Evolutionary conservation across 1,140 invertebrate species (phyloP), one percentile per base, ranked within the genome.

Genomic region (Drosophila pallidifrons): DNA sequence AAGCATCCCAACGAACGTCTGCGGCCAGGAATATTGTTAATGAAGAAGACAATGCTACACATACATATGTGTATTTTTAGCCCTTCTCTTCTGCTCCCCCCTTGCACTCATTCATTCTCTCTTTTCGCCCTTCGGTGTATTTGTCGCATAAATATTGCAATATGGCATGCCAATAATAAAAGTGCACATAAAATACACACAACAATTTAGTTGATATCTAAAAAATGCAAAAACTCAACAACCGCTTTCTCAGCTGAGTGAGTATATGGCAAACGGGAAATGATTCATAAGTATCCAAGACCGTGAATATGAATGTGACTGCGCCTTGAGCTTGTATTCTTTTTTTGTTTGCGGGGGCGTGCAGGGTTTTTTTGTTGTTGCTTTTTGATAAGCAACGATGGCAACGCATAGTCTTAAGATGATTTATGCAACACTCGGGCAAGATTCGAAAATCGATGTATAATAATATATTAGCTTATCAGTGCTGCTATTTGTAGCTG

Each of bases 1-100:
- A 88, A 63, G 75, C 68, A 3, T 38, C 38, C 5, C 66, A 54
- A 32, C 60, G 32, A 43, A 35, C 61, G 43, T 28, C 59, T 15
- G 10, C 20, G 67, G 25, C 73, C 67, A 70, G 68, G 51, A 75
- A 47, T 51, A 61, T 58, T 75, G 72, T 70, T 75, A 75, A 75
- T 70, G 72, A 75, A 75, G 66, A 75, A 75, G 57, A 75, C 72
- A 75, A 75, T 32, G 49, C 47, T 35, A 16, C 51, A 72, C 5
- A 32, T 46, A 72, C 5, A 32, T 46, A 11, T 35, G 43, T 38
- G 35, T 69, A 3, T 51, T 16, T 38, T 10, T 55, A 25, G 13
- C 5, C 32, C 1, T 38, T 30, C 13, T 15, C 10, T 5, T 13
- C 52, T 2, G 1, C 30, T 35, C n/a, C 5, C 6, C 20, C 20